Evolutionary conservation across 2,113 vertebrate genomes (phyloP).

Genomic region (Corydoras maculifer): DNA sequence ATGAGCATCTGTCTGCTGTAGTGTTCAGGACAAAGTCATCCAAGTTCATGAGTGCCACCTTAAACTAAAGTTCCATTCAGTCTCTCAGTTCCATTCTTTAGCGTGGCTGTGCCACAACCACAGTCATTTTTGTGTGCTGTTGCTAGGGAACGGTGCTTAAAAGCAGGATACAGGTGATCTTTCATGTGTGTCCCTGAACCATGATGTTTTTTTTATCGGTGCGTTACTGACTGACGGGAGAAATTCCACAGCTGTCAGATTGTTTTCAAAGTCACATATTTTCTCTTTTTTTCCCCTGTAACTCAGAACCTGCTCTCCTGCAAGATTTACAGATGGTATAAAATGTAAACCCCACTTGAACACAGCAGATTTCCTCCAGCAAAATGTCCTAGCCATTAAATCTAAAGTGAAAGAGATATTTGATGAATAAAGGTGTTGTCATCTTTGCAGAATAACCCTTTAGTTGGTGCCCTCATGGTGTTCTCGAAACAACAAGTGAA

Average conservation of each 20-base stretch:
- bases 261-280: not conserved
- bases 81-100: not conserved
- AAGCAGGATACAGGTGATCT: slow-evolving; percentile 19
- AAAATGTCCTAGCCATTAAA: too few relatives aligned
- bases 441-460: slow-evolving; percentile 12
- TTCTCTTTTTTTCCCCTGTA: not conserved
- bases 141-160: slow-evolving; percentile 40
- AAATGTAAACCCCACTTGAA: not conserved
- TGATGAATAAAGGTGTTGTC: too few relatives aligned
- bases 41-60: not conserved
- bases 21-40: too few relatives aligned
- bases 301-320: not conserved
- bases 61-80: not conserved
- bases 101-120: slow-evolving; percentile 1
- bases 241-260: slow-evolving; percentile 19
- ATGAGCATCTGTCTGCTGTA: too few relatives aligned
- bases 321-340: not conserved
- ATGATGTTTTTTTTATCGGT: slow-evolving; percentile 10
- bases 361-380: not conserved
- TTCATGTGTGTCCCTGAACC: slow-evolving; percentile 2
- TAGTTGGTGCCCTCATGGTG: slow-evolving; percentile 2
- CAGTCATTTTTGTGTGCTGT: slow-evolving; percentile 27
- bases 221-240: not conserved
- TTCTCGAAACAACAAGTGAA: not conserved
- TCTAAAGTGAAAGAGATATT: too few relatives aligned